Evolutionary conservation across 1,140 invertebrate genomes (phyloP), one percentile per base, ranked within the genome.

Genomic region (Lepidurus couesii): DNA sequence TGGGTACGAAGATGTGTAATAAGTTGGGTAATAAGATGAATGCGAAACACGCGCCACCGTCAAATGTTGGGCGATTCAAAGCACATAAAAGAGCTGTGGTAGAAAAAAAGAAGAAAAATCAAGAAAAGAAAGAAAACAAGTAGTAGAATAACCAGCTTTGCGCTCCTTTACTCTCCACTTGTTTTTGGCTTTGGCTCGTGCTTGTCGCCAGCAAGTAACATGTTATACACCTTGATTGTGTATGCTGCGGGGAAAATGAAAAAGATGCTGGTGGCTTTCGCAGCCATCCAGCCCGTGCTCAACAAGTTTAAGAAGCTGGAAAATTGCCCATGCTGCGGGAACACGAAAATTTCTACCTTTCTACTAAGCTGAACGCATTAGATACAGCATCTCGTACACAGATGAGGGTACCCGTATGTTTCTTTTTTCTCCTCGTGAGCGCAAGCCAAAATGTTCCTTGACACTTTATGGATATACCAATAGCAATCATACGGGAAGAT

Each of bases 341-440:
- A 9, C 16, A 21, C 16, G 53, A 65, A 65, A 13, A 65, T 21
- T 21, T 65, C 21, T n/a, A 65, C 53, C 21, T 65, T 65, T n/a
- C 53, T 21, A n/a, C 21, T 65, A 13, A 13, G 21, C 5, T 21
- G 53, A 65, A 21, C 53, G 21, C 34, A 34, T 34, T 65, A 13
- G 16, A 65, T 21, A 16, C 13, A 13, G 53, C 21, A 11, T 65
- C 53, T 65, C 53, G 53, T 34, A 34, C 34, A 34, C 34, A 65
- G 53, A 65, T 65, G 53, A 65, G 53, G 53, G 53, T 65, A 65
- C 53, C 53, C 53, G 53, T 65, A 65, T 65, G 53, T 65, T 65
- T 65, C 53, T 65, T 21, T 21, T 65, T 21, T 65, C 53, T 65
- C 53, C 53, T 21, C 21, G 53, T 65, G 13, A 65, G 53, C 53